These are phyloP conservation scores for Dione juno DNA, from an alignment of 2,888 invertebrate species.

Conservation along the genomic window DNA sequence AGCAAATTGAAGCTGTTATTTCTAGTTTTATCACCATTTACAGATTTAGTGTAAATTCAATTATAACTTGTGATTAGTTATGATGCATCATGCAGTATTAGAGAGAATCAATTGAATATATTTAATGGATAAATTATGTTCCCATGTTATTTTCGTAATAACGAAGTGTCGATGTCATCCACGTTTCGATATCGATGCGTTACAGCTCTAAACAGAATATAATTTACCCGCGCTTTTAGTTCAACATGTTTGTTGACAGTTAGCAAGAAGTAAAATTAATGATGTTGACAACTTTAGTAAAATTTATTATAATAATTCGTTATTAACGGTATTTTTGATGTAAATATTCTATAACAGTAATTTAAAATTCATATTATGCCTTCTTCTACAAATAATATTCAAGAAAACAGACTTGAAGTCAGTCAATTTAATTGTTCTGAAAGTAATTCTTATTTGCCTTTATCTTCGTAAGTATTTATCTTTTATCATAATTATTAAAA, in stretches of 20 bases:
- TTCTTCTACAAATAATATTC: conserved; percentile 2
- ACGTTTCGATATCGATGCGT: too few relatives aligned
- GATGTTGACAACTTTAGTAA: not conserved
- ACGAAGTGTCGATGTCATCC: too few relatives aligned
- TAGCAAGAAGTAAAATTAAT: not conserved
- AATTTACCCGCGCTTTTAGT: conserved; percentile 4
- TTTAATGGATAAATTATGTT: too few relatives aligned
- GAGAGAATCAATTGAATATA: too few relatives aligned
- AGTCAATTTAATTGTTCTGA: not conserved
- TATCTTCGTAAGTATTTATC: not conserved
- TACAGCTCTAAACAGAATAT: too few relatives aligned
- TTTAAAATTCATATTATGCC: not conserved
- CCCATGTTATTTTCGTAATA: too few relatives aligned
- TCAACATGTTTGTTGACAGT: conserved; percentile 1
- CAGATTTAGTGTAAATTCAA: too few relatives aligned
- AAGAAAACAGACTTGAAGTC: not conserved
- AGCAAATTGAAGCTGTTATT: too few relatives aligned
- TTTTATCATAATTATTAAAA: too few relatives aligned
- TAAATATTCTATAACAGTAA: not conserved
- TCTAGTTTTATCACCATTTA: too few relatives aligned
- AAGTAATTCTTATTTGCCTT: not conserved
- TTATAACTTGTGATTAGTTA: too few relatives aligned
- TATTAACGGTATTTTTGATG: not conserved
- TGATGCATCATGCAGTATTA: too few relatives aligned
- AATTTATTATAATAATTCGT: not conserved